phyloP scores from a whole-genome alignment of 2,888 invertebrate genomes.

The Cephus sareptanus region DNA sequence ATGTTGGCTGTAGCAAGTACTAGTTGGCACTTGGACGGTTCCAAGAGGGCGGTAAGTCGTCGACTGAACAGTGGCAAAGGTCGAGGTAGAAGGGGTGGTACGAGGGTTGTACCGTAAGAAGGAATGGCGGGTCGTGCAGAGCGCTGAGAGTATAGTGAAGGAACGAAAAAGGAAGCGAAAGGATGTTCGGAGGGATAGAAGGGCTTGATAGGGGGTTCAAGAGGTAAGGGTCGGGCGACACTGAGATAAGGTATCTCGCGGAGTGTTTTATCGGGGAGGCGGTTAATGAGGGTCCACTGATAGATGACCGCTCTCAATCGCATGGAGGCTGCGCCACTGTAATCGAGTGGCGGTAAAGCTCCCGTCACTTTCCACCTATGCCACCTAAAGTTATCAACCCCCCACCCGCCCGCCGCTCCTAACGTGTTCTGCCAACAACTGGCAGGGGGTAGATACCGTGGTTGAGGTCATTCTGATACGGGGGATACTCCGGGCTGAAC shows the following conservation, averaged over 20 bases:
- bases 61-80: not conserved
- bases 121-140: not conserved
- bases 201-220: slow-evolving; percentile 1
- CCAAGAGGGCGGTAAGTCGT: not conserved
- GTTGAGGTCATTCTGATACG: not conserved
- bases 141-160: not conserved
- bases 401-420: not conserved
- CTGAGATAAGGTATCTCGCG: slow-evolving; percentile 53
- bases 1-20: slow-evolving; percentile 43
- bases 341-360: slow-evolving; percentile 22
- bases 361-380: slow-evolving; percentile 32
- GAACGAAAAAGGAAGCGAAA: not conserved
- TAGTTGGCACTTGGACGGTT: slow-evolving; percentile 20
- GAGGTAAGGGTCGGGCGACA: slow-evolving; percentile 23
- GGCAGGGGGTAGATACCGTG: not conserved
- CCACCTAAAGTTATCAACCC: slow-evolving; percentile 3
- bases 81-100: not conserved
- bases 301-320: slow-evolving; percentile 37
- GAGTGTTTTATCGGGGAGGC: slow-evolving; percentile 51
- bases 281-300: slow-evolving; percentile 58
- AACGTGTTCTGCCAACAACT: not conserved
- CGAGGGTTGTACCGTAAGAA: not conserved
- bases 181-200: slow-evolving; percentile 1
- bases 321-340: slow-evolving; percentile 15
- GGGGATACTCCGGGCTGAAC: not conserved